phyloP scores from a whole-genome alignment of 2,888 invertebrate genomes.

The Sarcophaga subvicina region DNA sequence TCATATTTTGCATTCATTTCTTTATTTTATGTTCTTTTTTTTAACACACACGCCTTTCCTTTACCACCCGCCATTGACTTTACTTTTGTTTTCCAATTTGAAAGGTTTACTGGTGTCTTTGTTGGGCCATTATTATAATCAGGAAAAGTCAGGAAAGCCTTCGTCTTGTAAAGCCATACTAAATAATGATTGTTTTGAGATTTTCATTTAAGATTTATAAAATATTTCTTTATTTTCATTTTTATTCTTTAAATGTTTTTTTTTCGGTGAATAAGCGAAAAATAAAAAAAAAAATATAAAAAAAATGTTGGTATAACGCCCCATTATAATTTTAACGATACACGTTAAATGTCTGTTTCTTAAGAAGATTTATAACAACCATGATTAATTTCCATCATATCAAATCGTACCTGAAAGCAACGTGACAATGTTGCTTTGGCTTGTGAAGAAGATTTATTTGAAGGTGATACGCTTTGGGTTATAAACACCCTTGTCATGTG shows the following conservation, averaged over 20 bases:
- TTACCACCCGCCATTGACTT: neutral
- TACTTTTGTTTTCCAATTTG: neutral
- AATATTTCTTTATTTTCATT: conserved; percentile 35
- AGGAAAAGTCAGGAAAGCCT: conserved; percentile 38
- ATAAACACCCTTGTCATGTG: neutral
- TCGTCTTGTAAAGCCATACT: conserved; percentile 26
- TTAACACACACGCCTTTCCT: neutral
- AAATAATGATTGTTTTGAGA: conserved; percentile 35
- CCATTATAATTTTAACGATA: conserved; percentile 7
- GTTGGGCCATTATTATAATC: conserved; percentile 33
- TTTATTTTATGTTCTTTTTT: neutral
- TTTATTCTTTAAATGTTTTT: conserved; percentile 16
- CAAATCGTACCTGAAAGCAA: neutral
- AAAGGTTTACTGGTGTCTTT: neutral
- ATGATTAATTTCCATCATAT: conserved; percentile 29
- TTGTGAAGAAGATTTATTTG: conserved; percentile 13
- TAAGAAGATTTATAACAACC: conserved; percentile 27
- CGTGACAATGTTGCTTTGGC: conserved; percentile 6
- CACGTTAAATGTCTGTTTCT: neutral
- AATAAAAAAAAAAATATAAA: neutral
- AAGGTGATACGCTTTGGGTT: neutral
- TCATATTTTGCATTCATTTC: neutral
- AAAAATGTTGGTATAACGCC: neutral
- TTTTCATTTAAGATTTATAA: conserved; percentile 39
- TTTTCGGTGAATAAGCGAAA: conserved; percentile 12